Base-by-base conservation (phyloP, 2,113 vertebrate species). In the Formicarius rufipectus region DNA sequence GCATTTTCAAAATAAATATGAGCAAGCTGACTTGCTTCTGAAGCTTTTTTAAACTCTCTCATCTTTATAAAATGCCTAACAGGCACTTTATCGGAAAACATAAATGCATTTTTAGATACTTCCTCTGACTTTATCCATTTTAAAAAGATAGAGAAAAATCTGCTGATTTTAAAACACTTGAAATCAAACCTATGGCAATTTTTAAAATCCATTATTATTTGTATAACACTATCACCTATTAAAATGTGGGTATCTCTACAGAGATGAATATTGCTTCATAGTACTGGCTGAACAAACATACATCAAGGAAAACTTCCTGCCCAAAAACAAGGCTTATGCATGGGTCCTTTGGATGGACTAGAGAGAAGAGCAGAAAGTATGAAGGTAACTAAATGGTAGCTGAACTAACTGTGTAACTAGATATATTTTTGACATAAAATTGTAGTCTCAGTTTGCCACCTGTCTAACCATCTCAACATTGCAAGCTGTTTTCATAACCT, bases 401-500 rank as follows among this genome's bases (percentile, higher is more conserved):
- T 84, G 56, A 93, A 94, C 39, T 82, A 95, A 53, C 75, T 39
- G 33, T 76, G 68, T 74, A 95, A 96, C 77, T 79, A 87, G 66
- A 83, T 64, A 3, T n/a, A 77, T 56, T 91, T 96, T 94, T 94
- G 76, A n/a, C 49, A 92, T 80, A 90, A 80, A 97, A 93, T 21
- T 49, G 85, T 76, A 96, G 93, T 97, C 93, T 97, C 87, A 96
- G 93, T 97, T 96, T 97, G 96, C 95, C 95, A 97, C 87, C 95
- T 97, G 96, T 86, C 93, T 97, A 94, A 85, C 78, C 52, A 40
- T 88, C 76, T 94, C 90, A 96, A 96, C 79, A 96, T 92, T 97
- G 90, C 95, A 97, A 94, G 80, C 44, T 96, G 14, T 93, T 94
- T 93, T 86, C 64, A 74, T 83, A 89, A 88, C 68, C 52, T 86